Conservation (phyloP, 2,888 invertebrate genomes). For the Polia nebulosa region DNA sequence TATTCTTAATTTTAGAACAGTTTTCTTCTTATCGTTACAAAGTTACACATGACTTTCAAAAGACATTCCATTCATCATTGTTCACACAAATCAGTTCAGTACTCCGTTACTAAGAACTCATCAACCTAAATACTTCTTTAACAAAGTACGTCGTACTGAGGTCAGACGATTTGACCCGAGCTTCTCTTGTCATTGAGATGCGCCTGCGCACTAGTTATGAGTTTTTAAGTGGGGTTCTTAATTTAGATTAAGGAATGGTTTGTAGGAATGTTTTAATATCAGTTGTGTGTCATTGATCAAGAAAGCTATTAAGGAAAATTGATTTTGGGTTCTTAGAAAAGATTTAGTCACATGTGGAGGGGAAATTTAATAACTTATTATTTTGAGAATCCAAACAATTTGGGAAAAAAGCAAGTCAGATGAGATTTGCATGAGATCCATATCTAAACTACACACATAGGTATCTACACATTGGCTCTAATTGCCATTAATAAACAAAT, state of each 20-base stretch:
- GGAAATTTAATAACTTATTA: neutral
- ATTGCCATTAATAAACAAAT: neutral
- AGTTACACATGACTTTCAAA: constrained; percentile 21
- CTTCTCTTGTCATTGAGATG: constrained; percentile 39
- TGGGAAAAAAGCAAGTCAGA: too few species aligned
- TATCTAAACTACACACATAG: neutral
- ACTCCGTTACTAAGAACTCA: constrained; percentile 31
- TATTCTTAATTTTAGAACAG: too few species aligned
- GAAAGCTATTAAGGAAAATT: constrained; percentile 12
- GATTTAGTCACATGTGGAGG: neutral
- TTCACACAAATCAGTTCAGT: constrained; percentile 34
- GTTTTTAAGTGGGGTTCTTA: constrained; percentile 31
- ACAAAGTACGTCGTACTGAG: constrained; percentile 20
- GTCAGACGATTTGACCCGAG: constrained; percentile 55
- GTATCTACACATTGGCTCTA: too few species aligned
- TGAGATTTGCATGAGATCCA: neutral
- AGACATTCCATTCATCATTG: constrained; percentile 28
- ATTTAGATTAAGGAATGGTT: neutral
- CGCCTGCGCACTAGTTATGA: constrained; percentile 9
- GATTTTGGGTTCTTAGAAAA: neutral
- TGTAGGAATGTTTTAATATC: neutral
- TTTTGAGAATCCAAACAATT: too few species aligned
- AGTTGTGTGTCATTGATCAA: neutral
- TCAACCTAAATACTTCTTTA: constrained; percentile 35
- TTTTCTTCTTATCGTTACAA: neutral